Evolutionary conservation across 1,140 invertebrate species (phyloP).

Genomic region (Zaprionus capensis): DNA sequence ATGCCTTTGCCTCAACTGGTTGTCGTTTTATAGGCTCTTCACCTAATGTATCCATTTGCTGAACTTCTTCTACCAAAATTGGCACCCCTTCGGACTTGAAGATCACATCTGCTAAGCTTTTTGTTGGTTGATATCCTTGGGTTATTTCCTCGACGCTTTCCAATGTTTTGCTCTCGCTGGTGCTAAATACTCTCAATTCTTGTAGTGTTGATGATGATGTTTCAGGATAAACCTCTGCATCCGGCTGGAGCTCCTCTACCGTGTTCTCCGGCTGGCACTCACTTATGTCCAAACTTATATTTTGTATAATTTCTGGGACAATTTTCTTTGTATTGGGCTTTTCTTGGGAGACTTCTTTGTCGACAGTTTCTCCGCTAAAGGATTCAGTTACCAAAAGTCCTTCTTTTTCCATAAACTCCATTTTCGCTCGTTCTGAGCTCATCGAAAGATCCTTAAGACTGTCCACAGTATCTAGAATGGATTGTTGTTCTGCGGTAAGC

Average conservation of each 20-base stretch:
- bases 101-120: conserved; percentile 38
- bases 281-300: conserved; percentile 40
- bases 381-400: conserved; percentile 57
- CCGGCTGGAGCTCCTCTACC: conserved; percentile 21
- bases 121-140: conserved; percentile 13
- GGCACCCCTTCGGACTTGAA: conserved; percentile 41
- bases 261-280: conserved; percentile 59
- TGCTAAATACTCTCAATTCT: conserved; percentile 41
- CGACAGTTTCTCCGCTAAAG: conserved; percentile 41
- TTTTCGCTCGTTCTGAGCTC: conserved; percentile 15
- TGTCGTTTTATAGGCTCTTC: neutral
- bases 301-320: conserved; percentile 29
- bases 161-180: conserved; percentile 21
- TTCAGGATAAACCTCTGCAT: conserved; percentile 14
- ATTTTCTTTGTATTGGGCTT: conserved; percentile 32
- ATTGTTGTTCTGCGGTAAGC: conserved; percentile 47
- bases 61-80: conserved; percentile 88
- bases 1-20: conserved; percentile 26
- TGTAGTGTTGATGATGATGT: conserved; percentile 26
- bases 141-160: conserved; percentile 48
- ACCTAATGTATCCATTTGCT: conserved; percentile 39
- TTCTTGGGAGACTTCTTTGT: neutral
- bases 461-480: conserved; percentile 40
- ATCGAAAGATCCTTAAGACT: conserved; percentile 15
- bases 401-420: conserved; percentile 42